Evolutionary conservation across 2,797 vertebrate species (phyloP), one percentile per base, ranked within the genome.

Genomic region (Linurgus olivaceus): DNA sequence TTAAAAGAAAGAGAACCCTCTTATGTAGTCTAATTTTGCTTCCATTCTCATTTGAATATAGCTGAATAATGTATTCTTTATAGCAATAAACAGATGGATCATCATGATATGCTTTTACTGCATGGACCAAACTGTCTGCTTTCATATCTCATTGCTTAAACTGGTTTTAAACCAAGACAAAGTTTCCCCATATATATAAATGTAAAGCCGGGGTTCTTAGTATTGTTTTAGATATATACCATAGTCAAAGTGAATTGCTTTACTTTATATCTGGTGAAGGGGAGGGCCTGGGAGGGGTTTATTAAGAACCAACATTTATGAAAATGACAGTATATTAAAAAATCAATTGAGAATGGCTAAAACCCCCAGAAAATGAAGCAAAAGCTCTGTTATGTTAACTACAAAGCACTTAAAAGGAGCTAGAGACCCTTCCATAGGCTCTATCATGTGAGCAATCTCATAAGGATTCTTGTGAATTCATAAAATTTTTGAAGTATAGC

Each of bases 361-460:
- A 86, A 51, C 3, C 1, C 13, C 26, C 38, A 57, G 16, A 3
- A 93, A 71, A 74, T 65, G 7, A 93, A 86, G 42, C 45, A 81
- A 73, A 94, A 67, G 19, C 38, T 47, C 17, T 63, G 40, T 66
- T 81, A 63, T 21, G 67, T 94, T 65, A 92, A 86, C 54, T 55
- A 76, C 72, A 93, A 94, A 96, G 42, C 71, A 93, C 29, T 70
- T 93, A 55, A 82, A 94, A 89, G 33, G 58, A 76, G n/a, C 73
- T 73, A 44, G 28, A 84, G 51, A 79, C 58, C 47, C 86, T 93
- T 86, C 77, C 47, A 10, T 31, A 82, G 83, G 71, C 55, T 80
- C 58, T 76, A 38, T 31, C 19, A 21, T 20, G 33, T 91, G 65
- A 77, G 35, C n/a, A 77, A 85, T 48, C 59, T 90, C 63, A 40